These are phyloP conservation scores for Drosophila nigritarsus DNA, from an alignment of 2,888 invertebrate species.

Conservation along the genomic window DNA sequence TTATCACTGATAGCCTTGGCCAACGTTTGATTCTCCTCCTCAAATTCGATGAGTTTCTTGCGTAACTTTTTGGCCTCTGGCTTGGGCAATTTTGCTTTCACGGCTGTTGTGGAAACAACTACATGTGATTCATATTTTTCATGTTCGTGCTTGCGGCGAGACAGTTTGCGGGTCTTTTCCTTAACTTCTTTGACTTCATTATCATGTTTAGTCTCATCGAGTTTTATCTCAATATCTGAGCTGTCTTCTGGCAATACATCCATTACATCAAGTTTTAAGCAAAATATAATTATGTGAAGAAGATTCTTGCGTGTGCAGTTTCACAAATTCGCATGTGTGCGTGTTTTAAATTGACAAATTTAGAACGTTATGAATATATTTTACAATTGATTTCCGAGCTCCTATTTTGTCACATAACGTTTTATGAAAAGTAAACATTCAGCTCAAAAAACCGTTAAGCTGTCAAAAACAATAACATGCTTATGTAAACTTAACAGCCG, in stretches of 20 bases:
- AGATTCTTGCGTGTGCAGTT: conserved; percentile 22
- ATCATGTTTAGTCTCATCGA: conserved; percentile 2
- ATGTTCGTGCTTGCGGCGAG: conserved; percentile 47
- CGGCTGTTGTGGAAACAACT: conserved; percentile 45
- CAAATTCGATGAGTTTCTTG: conserved; percentile 71
- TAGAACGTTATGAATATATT: conserved; percentile 36
- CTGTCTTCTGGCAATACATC: conserved; percentile 61
- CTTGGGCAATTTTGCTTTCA: conserved; percentile 23
- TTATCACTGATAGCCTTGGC: conserved; percentile 75
- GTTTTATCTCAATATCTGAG: conserved; percentile 8
- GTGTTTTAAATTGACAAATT: conserved; percentile 55
- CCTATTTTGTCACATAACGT: conserved; percentile 29
- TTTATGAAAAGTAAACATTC: conserved; percentile 40
- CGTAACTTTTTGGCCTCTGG: conserved; percentile 68
- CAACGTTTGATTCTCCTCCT: conserved; percentile 74
- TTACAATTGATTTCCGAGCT: conserved; percentile 24
- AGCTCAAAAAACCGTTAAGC: conserved; percentile 15
- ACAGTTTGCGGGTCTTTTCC: conserved; percentile 18
- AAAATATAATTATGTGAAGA: conserved; percentile 38
- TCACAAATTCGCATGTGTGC: conserved; percentile 34
- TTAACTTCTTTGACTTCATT: conserved; percentile 15
- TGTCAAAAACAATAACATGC: conserved; percentile 14
- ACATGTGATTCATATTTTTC: conserved; percentile 45
- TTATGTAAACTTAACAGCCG: conserved; percentile 22
- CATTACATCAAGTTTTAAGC: conserved; percentile 53